phyloP scores from a whole-genome alignment of 2,888 invertebrate species.

The Cheilosia urbana region DNA sequence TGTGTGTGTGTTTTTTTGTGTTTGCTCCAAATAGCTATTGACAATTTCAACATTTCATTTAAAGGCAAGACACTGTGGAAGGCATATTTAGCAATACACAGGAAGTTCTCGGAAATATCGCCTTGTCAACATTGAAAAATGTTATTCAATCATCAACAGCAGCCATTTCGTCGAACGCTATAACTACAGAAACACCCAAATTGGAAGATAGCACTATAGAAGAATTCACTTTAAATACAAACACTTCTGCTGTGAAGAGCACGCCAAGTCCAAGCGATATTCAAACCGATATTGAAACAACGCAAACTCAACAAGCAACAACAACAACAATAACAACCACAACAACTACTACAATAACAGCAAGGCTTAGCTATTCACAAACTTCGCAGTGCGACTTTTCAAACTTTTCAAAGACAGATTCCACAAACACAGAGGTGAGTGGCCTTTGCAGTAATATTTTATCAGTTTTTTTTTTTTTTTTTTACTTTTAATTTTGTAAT shows the following conservation, averaged over 20 bases:
- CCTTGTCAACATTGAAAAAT: slow-evolving; percentile 85
- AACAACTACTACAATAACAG: background rate
- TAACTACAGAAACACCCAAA: slow-evolving; percentile 9
- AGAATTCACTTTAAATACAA: slow-evolving; percentile 11
- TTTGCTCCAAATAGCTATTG: background rate
- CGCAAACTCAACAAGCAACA: slow-evolving; percentile 49
- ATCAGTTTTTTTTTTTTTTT: background rate
- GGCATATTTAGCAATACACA: slow-evolving; percentile 87
- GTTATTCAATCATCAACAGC: slow-evolving; percentile 82
- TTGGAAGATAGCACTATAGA: slow-evolving; percentile 25
- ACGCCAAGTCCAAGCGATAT: slow-evolving; percentile 82
- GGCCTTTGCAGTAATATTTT: background rate
- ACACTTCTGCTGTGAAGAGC: slow-evolving; percentile 78
- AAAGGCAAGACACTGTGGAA: slow-evolving; percentile 88
- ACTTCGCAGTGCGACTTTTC: slow-evolving; percentile 55
- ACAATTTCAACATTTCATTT: slow-evolving; percentile 49
- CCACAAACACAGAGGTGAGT: slow-evolving; percentile 74
- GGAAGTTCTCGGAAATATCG: slow-evolving; percentile 87
- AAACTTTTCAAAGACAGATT: slow-evolving; percentile 68
- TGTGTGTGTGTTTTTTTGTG: no score
- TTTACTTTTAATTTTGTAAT: background rate
- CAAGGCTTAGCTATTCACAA: slow-evolving; percentile 65
- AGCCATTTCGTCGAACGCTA: slow-evolving; percentile 50
- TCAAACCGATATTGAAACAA: slow-evolving; percentile 81
- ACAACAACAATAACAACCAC: background rate